Base-by-base conservation (phyloP, 2,113 vertebrate species). In the Lepidothrix coronata region DNA sequence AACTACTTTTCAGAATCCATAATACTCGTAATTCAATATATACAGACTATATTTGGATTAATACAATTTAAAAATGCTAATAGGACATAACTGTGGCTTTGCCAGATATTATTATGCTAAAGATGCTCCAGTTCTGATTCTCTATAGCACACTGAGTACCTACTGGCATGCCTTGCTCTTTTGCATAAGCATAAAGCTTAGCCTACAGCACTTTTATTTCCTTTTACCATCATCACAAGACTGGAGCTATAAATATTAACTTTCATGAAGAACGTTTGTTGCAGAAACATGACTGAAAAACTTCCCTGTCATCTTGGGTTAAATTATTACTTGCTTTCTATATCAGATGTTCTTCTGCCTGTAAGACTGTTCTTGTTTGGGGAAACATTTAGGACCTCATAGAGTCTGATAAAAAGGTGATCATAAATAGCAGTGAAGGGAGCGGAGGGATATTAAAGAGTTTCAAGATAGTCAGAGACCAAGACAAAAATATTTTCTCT, bases 1-100 rank as follows among this genome's bases (percentile, higher is more conserved):
- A 92, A 77, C 39, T 81, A 81, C 84, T 92, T 95, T 89, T 89
- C 74, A 76, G 31, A 58, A 51, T 59, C 93, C 31, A 5, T 74
- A 72, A 68, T 63, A 25, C 19, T 89, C 44, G 28, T 81, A 85
- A 87, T 87, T 87, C 65, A 85, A 85, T 87, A 65, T 25, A 70
- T 65, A 41, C 18, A 33, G 44, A 46, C 35, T 92, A 93, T 84
- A 89, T 95, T 91, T 55, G 22, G 52, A 93, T 89, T 81, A 75
- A 86, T 71, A 75, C 21, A 72, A 89, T 92, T 93, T 71, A 11
- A 30, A 93, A 91, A 92, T 81, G 61, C 21, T 94, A 81, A 92
- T 62, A 59, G 28, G 44, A 82, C 31, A 72, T 71, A 89, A 92
- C 8, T 92, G 49, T 82, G 49, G 35, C 48, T 87, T 95, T 94